Evolutionary conservation across 2,888 invertebrate species (phyloP).

Genomic region (Coremacera marginata): DNA sequence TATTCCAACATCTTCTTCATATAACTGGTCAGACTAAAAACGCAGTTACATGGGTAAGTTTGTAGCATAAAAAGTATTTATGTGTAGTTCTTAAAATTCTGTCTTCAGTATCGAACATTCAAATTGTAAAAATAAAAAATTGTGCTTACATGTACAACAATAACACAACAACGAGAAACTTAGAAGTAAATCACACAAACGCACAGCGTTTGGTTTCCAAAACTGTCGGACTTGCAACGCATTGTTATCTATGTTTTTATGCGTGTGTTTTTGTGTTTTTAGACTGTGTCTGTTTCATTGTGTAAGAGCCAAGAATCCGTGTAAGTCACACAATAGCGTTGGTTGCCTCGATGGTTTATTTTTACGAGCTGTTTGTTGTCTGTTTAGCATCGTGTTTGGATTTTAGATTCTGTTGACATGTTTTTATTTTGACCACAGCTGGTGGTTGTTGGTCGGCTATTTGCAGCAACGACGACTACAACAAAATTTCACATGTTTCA

Average conservation of each 20-base stretch:
- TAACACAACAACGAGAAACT: too few relatives aligned
- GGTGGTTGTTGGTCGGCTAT: neutral
- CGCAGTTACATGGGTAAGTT: too few relatives aligned
- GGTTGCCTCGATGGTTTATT: neutral
- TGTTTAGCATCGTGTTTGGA: constrained; percentile 19
- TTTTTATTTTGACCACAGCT: constrained; percentile 26
- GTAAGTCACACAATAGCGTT: neutral
- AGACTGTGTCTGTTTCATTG: neutral
- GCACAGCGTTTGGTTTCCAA: neutral
- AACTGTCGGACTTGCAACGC: neutral
- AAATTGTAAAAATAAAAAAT: too few relatives aligned
- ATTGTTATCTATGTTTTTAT: neutral
- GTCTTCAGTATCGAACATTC: too few relatives aligned
- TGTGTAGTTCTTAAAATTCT: too few relatives aligned
- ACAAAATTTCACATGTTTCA: neutral
- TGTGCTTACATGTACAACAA: too few relatives aligned
- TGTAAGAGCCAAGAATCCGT: neutral
- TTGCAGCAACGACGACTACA: neutral
- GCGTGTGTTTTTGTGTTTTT: neutral
- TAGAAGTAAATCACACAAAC: too few relatives aligned
- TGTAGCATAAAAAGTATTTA: too few relatives aligned
- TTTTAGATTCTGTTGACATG: constrained; percentile 25
- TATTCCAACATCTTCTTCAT: too few relatives aligned
- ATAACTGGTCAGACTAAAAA: too few relatives aligned
- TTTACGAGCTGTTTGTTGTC: neutral